Percentiles rank a stretch among this genome's conserved stretches.
These are phyloP conservation scores for Macrosteles quadrilineatus DNA, from an alignment of 1,140 invertebrate genomes.

Conservation along the genomic window DNA sequence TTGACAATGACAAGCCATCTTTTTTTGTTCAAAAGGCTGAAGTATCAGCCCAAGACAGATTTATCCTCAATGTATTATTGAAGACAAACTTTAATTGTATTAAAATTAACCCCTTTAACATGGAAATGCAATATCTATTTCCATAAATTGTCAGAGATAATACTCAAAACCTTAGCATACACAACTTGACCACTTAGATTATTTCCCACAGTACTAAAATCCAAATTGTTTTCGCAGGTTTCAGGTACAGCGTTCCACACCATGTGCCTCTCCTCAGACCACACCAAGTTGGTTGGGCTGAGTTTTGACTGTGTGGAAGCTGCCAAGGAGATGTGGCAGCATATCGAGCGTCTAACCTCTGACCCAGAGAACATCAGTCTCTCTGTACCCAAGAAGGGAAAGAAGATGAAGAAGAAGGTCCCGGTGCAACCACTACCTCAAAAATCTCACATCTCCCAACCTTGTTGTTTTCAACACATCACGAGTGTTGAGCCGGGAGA, in stretches of 20 bases:
- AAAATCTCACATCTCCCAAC: conserved; percentile 82
- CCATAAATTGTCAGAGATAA: too few species aligned
- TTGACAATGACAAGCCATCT: too few species aligned
- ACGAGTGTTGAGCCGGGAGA: conserved; percentile 75
- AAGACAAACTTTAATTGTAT: too few species aligned
- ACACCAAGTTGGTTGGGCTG: conserved; percentile 56
- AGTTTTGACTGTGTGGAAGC: conserved; percentile 73
- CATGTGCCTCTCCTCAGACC: conserved; percentile 75
- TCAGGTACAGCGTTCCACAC: conserved; percentile 75
- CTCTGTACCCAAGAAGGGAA: conserved; percentile 63
- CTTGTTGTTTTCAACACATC: conserved; percentile 85
- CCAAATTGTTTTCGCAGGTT: conserved; percentile 52
- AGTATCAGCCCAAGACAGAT: too few species aligned
- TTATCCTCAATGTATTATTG: too few species aligned
- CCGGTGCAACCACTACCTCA: conserved; percentile 59
- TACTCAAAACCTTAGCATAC: too few species aligned
- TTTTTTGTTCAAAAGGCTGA: too few species aligned
- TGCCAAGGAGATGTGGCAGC: conserved; percentile 68
- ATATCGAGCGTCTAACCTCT: conserved; percentile 69
- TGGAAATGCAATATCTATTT: too few species aligned
- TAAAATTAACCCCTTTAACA: too few species aligned
- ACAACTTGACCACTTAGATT: too few species aligned
- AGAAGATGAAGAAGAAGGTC: conserved; percentile 59
- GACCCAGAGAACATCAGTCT: conserved; percentile 81
- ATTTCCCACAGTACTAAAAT: too few species aligned